Evolutionary conservation across 2,797 vertebrate species (phyloP).

Genomic region (Phrynocephalus guinanensis): DNA sequence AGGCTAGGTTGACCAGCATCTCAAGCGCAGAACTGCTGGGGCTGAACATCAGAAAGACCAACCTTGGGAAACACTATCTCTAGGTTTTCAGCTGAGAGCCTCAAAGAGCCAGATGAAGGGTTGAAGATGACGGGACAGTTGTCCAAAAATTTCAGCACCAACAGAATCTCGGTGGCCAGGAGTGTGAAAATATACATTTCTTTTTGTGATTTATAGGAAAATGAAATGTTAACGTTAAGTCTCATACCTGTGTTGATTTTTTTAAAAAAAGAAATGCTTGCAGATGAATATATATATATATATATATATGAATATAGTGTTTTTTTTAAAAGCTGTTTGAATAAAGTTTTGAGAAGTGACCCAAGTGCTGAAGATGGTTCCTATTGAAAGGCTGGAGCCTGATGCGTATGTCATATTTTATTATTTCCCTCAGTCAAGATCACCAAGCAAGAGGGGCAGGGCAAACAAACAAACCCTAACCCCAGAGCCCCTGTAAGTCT

Average conservation of each 20-base stretch:
- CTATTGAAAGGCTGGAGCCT: too few relatives aligned
- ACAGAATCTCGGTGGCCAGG: background rate
- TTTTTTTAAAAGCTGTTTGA: background rate
- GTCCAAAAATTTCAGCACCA: background rate
- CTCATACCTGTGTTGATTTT: background rate
- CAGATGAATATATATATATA: background rate
- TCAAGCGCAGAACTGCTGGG: too few relatives aligned
- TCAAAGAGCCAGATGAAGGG: background rate
- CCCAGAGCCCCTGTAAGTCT: too few relatives aligned
- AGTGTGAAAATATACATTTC: background rate
- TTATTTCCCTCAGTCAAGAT: too few relatives aligned
- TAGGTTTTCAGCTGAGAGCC: too few relatives aligned
- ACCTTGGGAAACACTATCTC: too few relatives aligned
- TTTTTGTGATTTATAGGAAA: background rate
- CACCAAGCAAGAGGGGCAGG: too few relatives aligned
- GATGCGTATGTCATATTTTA: too few relatives aligned
- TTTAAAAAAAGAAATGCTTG: background rate
- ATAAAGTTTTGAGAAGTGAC: background rate
- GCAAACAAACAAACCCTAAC: too few relatives aligned
- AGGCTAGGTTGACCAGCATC: too few relatives aligned
- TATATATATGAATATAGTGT: too few relatives aligned
- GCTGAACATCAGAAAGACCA: too few relatives aligned
- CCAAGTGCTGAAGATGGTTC: background rate
- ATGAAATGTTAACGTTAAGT: background rate
- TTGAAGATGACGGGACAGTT: background rate